Percentiles rank a stretch among this genome's conserved stretches.
Conservation (phyloP, 2,113 vertebrate genomes). For the Turdus rufiventris region DNA sequence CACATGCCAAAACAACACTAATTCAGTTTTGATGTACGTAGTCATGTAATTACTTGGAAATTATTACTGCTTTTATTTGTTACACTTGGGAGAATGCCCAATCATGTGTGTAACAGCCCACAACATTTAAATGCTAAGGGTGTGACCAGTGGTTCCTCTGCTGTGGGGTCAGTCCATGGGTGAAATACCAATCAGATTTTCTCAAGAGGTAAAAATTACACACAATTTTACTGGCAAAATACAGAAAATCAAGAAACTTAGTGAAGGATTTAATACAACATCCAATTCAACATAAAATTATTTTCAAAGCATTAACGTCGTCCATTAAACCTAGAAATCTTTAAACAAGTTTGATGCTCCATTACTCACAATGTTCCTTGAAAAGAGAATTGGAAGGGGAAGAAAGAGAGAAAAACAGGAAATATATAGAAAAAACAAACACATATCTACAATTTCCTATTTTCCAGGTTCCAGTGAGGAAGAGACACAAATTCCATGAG, state of each 20-base stretch:
- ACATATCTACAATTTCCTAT: no score
- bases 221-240: neutral
- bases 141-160: neutral
- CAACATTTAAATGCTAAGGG: neutral
- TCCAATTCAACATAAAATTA: neutral
- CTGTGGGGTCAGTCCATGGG: neutral
- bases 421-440: neutral
- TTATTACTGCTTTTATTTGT: constrained; percentile 58
- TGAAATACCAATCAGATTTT: neutral
- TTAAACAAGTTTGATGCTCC: accelerated
- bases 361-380: neutral
- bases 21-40: neutral
- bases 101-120: neutral
- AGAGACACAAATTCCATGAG: neutral
- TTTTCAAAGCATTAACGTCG: neutral
- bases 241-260: neutral
- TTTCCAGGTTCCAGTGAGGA: no score
- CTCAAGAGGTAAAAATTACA: neutral
- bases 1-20: neutral
- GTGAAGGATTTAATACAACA: neutral
- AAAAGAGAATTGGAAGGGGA: neutral
- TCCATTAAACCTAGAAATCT: neutral
- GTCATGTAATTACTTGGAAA: neutral
- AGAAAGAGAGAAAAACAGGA: neutral
- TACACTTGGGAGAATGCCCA: constrained; percentile 55